These are phyloP conservation scores for Perdita meconis DNA, from an alignment of 2,888 invertebrate genomes.

Conservation along the genomic window DNA sequence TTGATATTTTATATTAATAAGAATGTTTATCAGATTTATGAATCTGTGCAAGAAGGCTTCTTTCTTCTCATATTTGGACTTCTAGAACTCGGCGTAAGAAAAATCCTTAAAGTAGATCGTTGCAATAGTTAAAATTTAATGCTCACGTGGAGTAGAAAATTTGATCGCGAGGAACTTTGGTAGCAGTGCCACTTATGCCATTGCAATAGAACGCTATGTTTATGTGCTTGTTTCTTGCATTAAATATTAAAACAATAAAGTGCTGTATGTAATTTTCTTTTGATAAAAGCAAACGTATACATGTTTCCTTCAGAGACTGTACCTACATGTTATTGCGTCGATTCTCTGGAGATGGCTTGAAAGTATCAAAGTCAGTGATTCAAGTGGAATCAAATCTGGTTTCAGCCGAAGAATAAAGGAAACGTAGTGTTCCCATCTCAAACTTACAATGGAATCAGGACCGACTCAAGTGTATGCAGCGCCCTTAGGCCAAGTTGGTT, in stretches of 20 bases:
- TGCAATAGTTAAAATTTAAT: too few relatives aligned
- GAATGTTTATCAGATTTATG: too few relatives aligned
- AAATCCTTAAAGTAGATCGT: too few relatives aligned
- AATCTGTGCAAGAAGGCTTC: too few relatives aligned
- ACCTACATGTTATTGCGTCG: conserved; percentile 64
- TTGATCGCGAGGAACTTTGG: too few relatives aligned
- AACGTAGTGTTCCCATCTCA: background rate
- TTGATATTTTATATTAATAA: too few relatives aligned
- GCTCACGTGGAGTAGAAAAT: too few relatives aligned
- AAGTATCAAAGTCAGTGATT: conserved; percentile 71
- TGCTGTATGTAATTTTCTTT: background rate
- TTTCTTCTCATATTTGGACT: too few relatives aligned
- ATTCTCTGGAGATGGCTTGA: conserved; percentile 56
- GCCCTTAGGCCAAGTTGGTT: too few relatives aligned
- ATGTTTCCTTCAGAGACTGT: conserved; percentile 12
- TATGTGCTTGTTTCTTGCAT: background rate
- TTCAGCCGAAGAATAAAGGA: conserved; percentile 40
- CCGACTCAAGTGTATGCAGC: background rate
- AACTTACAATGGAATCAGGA: background rate
- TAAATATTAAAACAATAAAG: background rate
- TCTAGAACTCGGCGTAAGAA: too few relatives aligned
- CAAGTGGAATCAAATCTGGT: conserved; percentile 69
- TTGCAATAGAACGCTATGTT: too few relatives aligned
- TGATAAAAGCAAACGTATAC: background rate
- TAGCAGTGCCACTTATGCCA: too few relatives aligned